Evolutionary conservation across 1,140 invertebrate species (phyloP).

Genomic region (Drosophila virilis): DNA sequence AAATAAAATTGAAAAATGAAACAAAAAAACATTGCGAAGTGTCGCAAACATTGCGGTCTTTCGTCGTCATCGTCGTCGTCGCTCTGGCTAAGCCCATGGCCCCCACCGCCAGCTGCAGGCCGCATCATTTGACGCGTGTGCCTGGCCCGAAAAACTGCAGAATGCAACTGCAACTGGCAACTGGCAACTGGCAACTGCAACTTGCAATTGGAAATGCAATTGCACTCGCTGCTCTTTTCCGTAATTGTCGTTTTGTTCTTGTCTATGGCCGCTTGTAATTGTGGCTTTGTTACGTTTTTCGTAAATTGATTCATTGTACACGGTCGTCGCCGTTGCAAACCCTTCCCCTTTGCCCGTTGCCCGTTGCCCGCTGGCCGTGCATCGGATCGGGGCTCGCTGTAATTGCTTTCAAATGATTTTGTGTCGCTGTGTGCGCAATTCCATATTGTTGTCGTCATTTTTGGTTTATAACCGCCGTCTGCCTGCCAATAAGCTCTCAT

Average conservation of each 20-base stretch:
- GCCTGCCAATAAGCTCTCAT: constrained; percentile 72
- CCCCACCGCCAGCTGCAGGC: constrained; percentile 27
- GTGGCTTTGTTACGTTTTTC: constrained; percentile 80
- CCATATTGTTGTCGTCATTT: constrained; percentile 63
- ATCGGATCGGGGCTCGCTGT: constrained; percentile 46
- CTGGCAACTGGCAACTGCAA: constrained; percentile 4
- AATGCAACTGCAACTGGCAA: constrained; percentile 26
- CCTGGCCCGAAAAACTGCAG: constrained; percentile 46
- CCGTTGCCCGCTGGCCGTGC: not conserved
- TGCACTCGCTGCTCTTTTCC: constrained; percentile 71
- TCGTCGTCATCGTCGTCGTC: constrained; percentile 6
- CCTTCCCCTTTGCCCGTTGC: not conserved
- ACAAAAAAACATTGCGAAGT: constrained; percentile 22
- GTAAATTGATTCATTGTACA: constrained; percentile 81
- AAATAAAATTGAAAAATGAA: constrained; percentile 9
- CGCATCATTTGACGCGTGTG: constrained; percentile 61
- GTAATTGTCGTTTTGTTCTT: constrained; percentile 55
- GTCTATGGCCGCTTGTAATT: constrained; percentile 64
- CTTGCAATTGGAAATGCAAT: constrained; percentile 71
- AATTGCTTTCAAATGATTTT: constrained; percentile 83
- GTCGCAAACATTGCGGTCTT: constrained; percentile 40
- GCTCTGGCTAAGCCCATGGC: constrained; percentile 3
- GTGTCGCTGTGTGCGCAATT: constrained; percentile 76
- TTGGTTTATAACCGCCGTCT: constrained; percentile 41
- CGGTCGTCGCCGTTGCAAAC: constrained; percentile 45